Evolutionary conservation across 2,113 vertebrate genomes (phyloP).

Genomic region (Phaethon lepturus): DNA sequence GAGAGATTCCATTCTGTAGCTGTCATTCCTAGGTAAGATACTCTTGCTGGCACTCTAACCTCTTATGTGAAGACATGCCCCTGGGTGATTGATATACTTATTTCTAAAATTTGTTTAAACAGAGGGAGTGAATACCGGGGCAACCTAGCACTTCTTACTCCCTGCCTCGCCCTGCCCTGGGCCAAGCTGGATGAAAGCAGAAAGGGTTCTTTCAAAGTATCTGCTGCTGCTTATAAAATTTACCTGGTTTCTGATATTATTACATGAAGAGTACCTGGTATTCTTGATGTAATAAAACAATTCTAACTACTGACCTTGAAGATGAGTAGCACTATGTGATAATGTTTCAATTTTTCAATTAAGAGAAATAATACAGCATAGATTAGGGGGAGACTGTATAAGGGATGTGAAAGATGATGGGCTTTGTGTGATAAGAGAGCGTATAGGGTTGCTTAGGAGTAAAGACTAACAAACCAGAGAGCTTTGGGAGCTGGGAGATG

Average conservation of each 20-base stretch:
- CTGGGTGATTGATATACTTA: not conserved
- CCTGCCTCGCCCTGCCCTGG: not conserved
- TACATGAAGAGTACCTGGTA: too few relatives aligned
- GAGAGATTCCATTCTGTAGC: not conserved
- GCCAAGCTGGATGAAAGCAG: not conserved
- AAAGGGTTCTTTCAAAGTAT: not conserved
- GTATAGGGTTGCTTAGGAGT: not conserved
- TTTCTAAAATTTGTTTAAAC: slow-evolving; percentile 14
- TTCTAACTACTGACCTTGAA: not conserved
- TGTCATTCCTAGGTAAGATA: not conserved
- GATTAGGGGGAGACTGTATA: not conserved
- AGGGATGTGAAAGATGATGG: not conserved
- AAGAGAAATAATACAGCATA: not conserved
- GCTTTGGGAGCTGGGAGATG: not conserved
- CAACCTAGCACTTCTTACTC: not conserved
- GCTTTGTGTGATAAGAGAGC: not conserved
- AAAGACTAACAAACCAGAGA: not conserved
- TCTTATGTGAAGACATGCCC: not conserved
- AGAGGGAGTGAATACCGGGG: not conserved
- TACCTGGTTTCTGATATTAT: not conserved
- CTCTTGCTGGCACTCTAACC: not conserved
- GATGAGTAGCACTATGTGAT: not conserved
- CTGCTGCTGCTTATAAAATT: not conserved
- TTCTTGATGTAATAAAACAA: not conserved
- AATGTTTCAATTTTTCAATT: not conserved